phyloP scores from a whole-genome alignment of 2,113 vertebrate genomes.

The Notothenia coriiceps region DNA sequence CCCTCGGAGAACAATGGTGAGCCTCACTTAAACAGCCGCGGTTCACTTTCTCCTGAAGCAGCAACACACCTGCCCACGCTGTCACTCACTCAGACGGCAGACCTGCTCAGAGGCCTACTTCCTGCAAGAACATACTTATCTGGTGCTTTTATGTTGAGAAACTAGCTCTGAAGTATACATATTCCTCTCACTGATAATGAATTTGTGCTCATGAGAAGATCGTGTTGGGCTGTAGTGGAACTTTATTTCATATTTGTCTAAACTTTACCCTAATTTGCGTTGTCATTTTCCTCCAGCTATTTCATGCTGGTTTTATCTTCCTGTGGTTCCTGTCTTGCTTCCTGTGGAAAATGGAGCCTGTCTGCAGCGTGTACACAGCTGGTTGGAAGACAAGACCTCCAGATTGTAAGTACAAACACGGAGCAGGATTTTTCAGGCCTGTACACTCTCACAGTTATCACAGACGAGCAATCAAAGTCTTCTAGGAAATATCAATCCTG shows the following conservation, averaged over 20 bases:
- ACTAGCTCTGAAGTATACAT: background rate
- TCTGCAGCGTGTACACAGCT: constrained; percentile 80
- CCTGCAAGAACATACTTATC: constrained; percentile 7
- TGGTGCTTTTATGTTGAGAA: background rate
- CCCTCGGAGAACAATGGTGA: constrained; percentile 88
- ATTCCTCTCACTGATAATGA: background rate
- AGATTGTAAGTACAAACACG: constrained; percentile 76
- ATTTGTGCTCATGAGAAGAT: background rate
- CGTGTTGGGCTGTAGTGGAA: background rate
- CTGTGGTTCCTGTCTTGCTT: constrained; percentile 71
- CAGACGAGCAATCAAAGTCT: constrained; percentile 74
- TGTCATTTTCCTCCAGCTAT: constrained; percentile 56
- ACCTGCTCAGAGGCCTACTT: constrained; percentile 15
- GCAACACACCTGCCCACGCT: constrained; percentile 89
- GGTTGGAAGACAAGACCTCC: constrained; percentile 70
- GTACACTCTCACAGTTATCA: constrained; percentile 65
- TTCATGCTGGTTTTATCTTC: constrained; percentile 65
- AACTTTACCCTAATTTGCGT: constrained; percentile 26
- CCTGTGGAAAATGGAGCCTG: constrained; percentile 73
- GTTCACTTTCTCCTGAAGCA: constrained; percentile 84
- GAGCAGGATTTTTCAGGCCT: constrained; percentile 61
- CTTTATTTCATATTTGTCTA: constrained; percentile 30
- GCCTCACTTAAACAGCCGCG: constrained; percentile 79
- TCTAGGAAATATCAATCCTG: constrained; percentile 67
- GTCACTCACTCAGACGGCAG: constrained; percentile 83